Evolutionary conservation across 2,797 vertebrate genomes (phyloP), one percentile per base, ranked within the genome.

Genomic region (Acanthurus lineatus): DNA sequence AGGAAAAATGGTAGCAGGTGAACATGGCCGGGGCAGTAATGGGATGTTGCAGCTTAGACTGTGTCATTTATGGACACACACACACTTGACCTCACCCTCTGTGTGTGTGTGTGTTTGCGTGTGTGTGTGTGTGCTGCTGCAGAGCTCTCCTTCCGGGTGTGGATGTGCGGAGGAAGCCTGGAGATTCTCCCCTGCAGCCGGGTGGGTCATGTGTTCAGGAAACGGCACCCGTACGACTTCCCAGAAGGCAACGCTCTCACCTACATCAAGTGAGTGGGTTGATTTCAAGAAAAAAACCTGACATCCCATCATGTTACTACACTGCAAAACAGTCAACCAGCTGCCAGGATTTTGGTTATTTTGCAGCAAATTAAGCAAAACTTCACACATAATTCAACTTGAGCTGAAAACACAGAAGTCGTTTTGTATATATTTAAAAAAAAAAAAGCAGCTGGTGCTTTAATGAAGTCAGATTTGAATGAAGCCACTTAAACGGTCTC

Each of bases 101-200:
- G 17, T 38, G 16, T 4, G 25, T 25, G 17, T 53, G 28, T 63
- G 22, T 82, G 20, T n/a, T n/a, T n/a, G n/a, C n/a, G n/a, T 35
- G 17, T 38, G 16, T 4, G 25, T 25, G 17, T 53, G 28, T 63
- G 22, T 82, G 20, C 28, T 35, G 84, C 92, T 81, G 6, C 95
- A 99, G 98, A 99, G 85, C 96, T 99, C 56, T 99, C 97, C 0
- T 99, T 99, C 94, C 94, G 98, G 45, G 98, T 99, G 74, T 99
- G 98, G 98, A 97, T 99, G 97, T 99, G 98, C 0, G 98, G 98
- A 15, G 98, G 98, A 69, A 99, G 97, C 89, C 92, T 99, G 94
- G 98, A 99, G 94, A 99, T 99, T 1, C 95, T 99, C 32, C 98
- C 98, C 79, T 99, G 98, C 94, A 99, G 98, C 84, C 96, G 98